Base-by-base conservation (phyloP, 92 coral and sea anemone species). In the Actinostola sp. region DNA sequence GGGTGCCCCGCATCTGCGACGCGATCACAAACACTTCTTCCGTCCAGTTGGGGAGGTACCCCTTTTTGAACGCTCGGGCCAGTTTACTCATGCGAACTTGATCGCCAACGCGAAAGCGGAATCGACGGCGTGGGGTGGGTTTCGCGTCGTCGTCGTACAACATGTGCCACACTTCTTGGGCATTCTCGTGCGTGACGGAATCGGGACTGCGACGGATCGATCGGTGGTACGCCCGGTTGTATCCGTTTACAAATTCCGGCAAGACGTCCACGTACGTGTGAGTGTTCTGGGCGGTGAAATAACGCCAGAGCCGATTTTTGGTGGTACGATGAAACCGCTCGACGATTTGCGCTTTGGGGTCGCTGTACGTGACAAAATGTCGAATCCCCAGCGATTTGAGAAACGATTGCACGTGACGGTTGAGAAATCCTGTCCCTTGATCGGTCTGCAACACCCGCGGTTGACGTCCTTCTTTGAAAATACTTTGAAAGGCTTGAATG, bases 361-460 rank as follows among this genome's bases (percentile, higher is more conserved):
- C 75, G 15, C n/a, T n/a, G 44, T 55, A 26, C 29, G 73, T 71
- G 31, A 71, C 72, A 46, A 77, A 77, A 29, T 70, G 84, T 29
- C 50, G 89, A 17, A 84, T 72, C 2, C 31, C 24, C 7, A 29
- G 23, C 2, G 25, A 7, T 25, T 35, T 43, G 20, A 85, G 34
- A 0, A 67, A 16, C 0, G 1, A 44, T 63, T 69, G 70, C 8
- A 86, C 20, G 1, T 46, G 12, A 0, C 16, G 48, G 20, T 80
- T 86, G 29, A 72, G 68, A 54, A 86, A 86, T 69, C 75, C 86
- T 35, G 51, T 80, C 0, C 86, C 86, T 16, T 53, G n/a, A 66
- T 80, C 90, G 0, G 86, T 74, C 19, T 75, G 86, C 13, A 85
- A 15, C 10, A 15, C 65, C 1, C n/a, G 62, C 1, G 70, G 72